Evolutionary conservation across 1,140 invertebrate species (phyloP).

Genomic region (Temnothorax nylanderi): DNA sequence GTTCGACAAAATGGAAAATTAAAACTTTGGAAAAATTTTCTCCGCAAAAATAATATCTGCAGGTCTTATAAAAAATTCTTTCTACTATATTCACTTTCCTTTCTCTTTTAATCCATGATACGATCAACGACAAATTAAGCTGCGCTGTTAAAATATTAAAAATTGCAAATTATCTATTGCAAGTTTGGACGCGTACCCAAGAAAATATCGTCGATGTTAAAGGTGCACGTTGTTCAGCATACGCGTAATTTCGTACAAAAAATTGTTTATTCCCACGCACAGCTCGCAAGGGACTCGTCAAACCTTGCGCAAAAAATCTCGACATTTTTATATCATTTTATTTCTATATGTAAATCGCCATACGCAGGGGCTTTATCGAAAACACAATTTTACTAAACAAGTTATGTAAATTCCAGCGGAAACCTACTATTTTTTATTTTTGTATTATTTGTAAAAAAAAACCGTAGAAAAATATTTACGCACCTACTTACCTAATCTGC

Average conservation of each 20-base stretch:
- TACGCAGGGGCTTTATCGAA: not conserved
- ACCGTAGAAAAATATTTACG: constrained; percentile 2
- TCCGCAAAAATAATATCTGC: not conserved
- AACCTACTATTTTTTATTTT: not conserved
- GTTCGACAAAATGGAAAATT: not conserved
- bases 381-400: constrained; percentile 11
- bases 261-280: not conserved
- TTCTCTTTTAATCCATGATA: not conserved
- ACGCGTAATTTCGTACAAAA: not conserved
- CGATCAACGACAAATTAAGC: not conserved
- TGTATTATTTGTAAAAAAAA: not conserved
- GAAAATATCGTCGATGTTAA: not conserved
- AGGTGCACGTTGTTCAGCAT: not conserved
- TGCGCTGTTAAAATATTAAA: not conserved
- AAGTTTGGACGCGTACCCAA: not conserved
- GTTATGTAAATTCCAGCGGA: constrained; percentile 24
- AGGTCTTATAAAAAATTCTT: not conserved
- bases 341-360: constrained; percentile 34
- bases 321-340: constrained; percentile 1
- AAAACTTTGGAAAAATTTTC: not conserved
- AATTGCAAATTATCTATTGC: not conserved
- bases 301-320: not conserved
- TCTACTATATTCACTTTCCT: not conserved
- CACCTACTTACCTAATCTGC: constrained; percentile 3
- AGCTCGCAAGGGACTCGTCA: constrained; percentile 24